A percentile compares a stretch with the other conserved stretches of the same genome.
Evolutionary conservation across 2,113 vertebrate genomes (phyloP).

Genomic region (Craseonycteris thonglongyai): DNA sequence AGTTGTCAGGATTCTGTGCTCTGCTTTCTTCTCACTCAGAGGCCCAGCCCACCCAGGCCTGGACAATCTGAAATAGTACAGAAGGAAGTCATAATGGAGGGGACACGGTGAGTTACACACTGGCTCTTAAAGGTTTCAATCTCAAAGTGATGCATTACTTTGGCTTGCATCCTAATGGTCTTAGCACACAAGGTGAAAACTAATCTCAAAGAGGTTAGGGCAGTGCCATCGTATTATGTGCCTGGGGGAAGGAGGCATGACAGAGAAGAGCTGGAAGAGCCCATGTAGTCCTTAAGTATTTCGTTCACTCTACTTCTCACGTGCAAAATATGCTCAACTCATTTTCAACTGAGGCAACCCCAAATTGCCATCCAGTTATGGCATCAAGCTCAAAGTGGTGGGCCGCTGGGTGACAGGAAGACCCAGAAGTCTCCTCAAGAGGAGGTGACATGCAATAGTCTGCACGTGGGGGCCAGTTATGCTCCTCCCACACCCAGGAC

Average conservation of each 20-base stretch:
- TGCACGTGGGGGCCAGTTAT: fast-evolving
- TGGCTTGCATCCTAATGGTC: not conserved
- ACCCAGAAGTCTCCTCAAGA: not conserved
- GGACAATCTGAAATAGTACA: not conserved
- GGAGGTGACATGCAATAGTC: not conserved
- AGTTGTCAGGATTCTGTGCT: not conserved
- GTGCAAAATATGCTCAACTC: not conserved
- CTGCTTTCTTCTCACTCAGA: not conserved
- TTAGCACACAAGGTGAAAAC: not conserved
- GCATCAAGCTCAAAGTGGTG: too few relatives aligned
- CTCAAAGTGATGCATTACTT: not conserved
- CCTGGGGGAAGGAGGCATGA: not conserved
- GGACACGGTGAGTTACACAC: not conserved
- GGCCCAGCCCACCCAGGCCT: not conserved
- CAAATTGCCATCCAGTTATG: not conserved
- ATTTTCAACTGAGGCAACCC: not conserved
- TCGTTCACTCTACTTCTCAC: not conserved
- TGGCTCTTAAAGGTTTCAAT: not conserved
- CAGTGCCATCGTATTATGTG: fast-evolving
- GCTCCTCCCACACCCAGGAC: too few relatives aligned
- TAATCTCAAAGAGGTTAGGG: not conserved
- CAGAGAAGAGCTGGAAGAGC: not conserved
- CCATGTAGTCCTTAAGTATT: not conserved
- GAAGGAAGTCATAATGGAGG: not conserved
- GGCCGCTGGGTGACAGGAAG: not conserved